Evolutionary conservation across 2,888 invertebrate species (phyloP).

Genomic region (Erebia palarica): DNA sequence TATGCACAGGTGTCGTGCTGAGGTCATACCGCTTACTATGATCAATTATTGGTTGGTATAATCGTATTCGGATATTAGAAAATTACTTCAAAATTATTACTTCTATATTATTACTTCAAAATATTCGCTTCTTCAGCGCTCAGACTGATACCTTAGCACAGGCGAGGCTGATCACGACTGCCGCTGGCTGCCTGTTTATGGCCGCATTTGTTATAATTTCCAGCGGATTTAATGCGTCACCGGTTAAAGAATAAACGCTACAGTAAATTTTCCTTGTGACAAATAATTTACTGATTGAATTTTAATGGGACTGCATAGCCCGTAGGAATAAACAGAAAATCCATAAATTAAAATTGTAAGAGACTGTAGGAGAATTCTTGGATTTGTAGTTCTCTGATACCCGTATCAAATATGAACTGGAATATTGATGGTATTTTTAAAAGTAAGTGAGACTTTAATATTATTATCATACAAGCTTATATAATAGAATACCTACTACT

Average conservation of each 20-base stretch:
- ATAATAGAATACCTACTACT: too few species aligned
- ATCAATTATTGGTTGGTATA: too few species aligned
- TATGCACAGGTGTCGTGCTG: too few species aligned
- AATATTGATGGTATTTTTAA: too few species aligned
- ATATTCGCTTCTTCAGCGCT: background rate
- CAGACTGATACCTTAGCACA: conserved; percentile 32
- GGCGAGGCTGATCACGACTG: conserved; percentile 70
- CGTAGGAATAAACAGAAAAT: background rate
- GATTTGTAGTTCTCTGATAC: background rate
- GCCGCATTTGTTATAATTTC: conserved; percentile 44
- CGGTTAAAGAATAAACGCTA: conserved; percentile 30
- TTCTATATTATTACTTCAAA: too few species aligned
- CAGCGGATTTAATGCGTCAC: conserved; percentile 42
- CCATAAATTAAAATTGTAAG: background rate
- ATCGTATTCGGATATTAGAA: too few species aligned
- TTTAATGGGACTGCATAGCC: conserved; percentile 5
- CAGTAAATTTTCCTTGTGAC: conserved; percentile 21
- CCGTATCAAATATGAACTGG: too few species aligned
- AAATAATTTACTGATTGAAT: conserved; percentile 20
- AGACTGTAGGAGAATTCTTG: background rate
- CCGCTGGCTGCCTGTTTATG: conserved; percentile 59
- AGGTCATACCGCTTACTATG: too few species aligned
- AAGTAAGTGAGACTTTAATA: too few species aligned
- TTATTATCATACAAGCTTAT: too few species aligned
- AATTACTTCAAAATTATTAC: too few species aligned